These are phyloP conservation scores for Caracal caracal DNA, from an alignment of 2,113 vertebrate species.

Conservation along the genomic window DNA sequence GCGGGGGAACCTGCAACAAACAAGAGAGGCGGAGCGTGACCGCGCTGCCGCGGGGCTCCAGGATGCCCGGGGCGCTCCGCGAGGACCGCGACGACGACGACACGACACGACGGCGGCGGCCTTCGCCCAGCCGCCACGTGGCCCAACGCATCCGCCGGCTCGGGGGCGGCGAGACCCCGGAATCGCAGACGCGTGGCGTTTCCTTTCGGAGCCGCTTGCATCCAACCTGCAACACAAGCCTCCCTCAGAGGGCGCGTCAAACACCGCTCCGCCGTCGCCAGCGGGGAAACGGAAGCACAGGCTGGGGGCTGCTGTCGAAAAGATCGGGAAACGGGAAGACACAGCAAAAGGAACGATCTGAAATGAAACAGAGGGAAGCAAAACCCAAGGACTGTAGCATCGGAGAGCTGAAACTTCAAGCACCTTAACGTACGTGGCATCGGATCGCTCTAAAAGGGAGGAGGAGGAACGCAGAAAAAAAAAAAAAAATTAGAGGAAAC, in stretches of 20 bases:
- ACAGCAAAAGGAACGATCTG: neutral
- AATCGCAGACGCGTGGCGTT: fast-evolving
- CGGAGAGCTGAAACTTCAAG: neutral
- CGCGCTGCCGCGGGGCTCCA: neutral
- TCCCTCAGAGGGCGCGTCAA: fast-evolving
- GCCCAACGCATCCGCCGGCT: fast-evolving
- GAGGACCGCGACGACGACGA: too few species aligned
- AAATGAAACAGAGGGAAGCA: neutral
- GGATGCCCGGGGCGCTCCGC: fast-evolving
- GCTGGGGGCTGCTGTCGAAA: neutral
- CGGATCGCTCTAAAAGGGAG: neutral
- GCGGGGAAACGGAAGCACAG: neutral
- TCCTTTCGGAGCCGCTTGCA: fast-evolving
- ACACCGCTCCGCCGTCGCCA: neutral
- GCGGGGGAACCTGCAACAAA: constrained; percentile 91
- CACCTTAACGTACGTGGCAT: neutral
- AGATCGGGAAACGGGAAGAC: neutral
- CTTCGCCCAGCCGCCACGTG: fast-evolving
- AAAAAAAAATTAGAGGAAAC: neutral
- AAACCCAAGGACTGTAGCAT: neutral
- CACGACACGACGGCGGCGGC: too few species aligned
- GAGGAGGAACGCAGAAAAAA: neutral
- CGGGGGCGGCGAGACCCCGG: fast-evolving
- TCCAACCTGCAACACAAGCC: neutral
- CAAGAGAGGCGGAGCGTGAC: neutral